Evolutionary conservation across 2,797 vertebrate genomes (phyloP), one percentile per base, ranked within the genome.

Genomic region (Cuniculus paca): DNA sequence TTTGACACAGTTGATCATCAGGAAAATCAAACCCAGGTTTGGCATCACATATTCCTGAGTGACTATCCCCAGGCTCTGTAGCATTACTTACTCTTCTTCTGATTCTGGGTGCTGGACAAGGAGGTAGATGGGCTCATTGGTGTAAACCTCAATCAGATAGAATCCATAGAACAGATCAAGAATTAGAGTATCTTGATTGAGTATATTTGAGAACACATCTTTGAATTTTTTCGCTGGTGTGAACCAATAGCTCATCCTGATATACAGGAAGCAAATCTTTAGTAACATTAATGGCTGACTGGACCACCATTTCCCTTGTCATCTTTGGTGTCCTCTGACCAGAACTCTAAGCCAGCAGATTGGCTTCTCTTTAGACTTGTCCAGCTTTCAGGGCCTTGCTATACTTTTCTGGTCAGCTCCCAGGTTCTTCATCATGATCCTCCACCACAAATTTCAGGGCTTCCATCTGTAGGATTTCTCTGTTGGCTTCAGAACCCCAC

Each of bases 251-350:
- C 70, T 96, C 97, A 96, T 96, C 95, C 91, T 96, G 88, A 91
- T 96, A 93, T 79, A 96, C 96, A 84, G 95, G 96, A n/a, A 96
- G 61, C 90, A 97, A 61, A 56, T 92, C 97, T n/a, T 97, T 93
- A 20, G 97, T 94, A 93, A 95, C 96, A 95, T 95, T 92, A 92
- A 96, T 95, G 70, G 96, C 88, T 63, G 95, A 70, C 42, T 96
- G 96, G 36, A 97, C 95, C 91, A 97, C 96, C 97, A 92, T 97
- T 97, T 95, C 94, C 96, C 63, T 96, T 97, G 87, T 97, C 97
- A 89, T 96, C 97, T 96, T 95, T 96, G 87, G 36, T 80, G 28
- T 96, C 93, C 85, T 97, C 97, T 63, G 88, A 97, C 91, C 95
- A 96, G 85, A 97, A 96, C 65, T 96, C 96, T 85, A 97, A 80